Percentiles rank a stretch among this genome's conserved stretches.
These are phyloP conservation scores for Molossus molossus DNA, from an alignment of 2,797 vertebrate genomes.

Conservation along the genomic window DNA sequence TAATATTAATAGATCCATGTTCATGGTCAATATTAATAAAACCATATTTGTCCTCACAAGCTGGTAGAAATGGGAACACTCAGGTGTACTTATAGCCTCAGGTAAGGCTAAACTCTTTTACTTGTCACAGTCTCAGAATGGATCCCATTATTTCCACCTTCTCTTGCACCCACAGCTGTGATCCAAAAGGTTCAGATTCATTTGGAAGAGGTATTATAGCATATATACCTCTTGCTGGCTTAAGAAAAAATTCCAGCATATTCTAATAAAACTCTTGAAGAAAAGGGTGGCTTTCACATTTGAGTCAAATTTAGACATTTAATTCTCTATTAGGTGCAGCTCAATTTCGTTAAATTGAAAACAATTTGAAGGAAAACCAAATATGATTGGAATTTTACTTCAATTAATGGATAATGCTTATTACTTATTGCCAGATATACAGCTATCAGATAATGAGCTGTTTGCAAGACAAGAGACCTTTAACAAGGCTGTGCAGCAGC, in stretches of 20 bases:
- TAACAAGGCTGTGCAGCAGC: slow-evolving; percentile 27
- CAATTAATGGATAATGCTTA: slow-evolving; percentile 79
- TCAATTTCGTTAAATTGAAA: slow-evolving; percentile 81
- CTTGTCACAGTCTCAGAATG: neutral
- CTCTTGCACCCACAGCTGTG: neutral
- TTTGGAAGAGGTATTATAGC: neutral
- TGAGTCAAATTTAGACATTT: slow-evolving; percentile 74
- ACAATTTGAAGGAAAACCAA: slow-evolving; percentile 78
- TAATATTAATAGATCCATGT: slow-evolving; percentile 5
- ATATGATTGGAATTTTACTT: slow-evolving; percentile 76
- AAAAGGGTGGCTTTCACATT: slow-evolving; percentile 38
- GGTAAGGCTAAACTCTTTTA: slow-evolving; percentile 23
- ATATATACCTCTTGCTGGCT: neutral
- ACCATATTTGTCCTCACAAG: slow-evolving; percentile 14
- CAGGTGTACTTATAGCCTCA: neutral
- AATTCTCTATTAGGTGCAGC: slow-evolving; percentile 70
- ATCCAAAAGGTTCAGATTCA: slow-evolving; percentile 35
- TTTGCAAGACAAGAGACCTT: slow-evolving; percentile 69
- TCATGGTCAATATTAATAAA: slow-evolving; percentile 20
- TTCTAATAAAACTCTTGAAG: slow-evolving; percentile 65
- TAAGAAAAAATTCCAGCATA: slow-evolving; percentile 35
- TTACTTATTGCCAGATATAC: slow-evolving; percentile 52
- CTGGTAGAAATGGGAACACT: neutral
- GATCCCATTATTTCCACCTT: neutral
- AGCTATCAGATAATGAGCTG: slow-evolving; percentile 61